phyloP scores from a whole-genome alignment of 2,113 vertebrate species.

The Puntigrus tetrazona region DNA sequence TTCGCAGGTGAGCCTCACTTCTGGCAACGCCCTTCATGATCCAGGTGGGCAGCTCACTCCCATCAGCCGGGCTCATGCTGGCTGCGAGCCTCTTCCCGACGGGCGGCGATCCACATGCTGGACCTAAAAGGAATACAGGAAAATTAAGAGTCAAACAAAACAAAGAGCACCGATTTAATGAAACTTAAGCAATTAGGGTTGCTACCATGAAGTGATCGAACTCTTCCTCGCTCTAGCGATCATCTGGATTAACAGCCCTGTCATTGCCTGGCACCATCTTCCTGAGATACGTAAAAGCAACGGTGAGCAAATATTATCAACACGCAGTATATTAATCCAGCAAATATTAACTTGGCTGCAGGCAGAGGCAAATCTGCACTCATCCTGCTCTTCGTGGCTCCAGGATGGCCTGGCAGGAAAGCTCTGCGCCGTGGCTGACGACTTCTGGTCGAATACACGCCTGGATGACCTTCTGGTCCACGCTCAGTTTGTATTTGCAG shows the following conservation, averaged over 20 bases:
- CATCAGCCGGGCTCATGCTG: constrained; percentile 93
- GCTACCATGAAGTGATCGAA: constrained; percentile 96
- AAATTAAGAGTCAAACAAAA: neutral
- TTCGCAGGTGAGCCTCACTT: constrained; percentile 93
- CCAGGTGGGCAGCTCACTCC: constrained; percentile 91
- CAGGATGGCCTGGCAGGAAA: constrained; percentile 94
- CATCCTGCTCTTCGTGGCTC: constrained; percentile 98
- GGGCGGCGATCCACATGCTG: constrained; percentile 96
- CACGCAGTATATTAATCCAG: too few relatives aligned
- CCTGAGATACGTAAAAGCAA: constrained; percentile 68
- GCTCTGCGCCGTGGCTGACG: constrained; percentile 91
- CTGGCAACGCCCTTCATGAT: constrained; percentile 95
- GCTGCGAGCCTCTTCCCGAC: constrained; percentile 93
- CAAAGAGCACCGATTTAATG: neutral
- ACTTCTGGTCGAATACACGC: constrained; percentile 99
- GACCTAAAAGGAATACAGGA: neutral
- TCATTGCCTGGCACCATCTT: constrained; percentile 96
- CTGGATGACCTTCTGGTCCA: constrained; percentile 98
- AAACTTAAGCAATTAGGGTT: too few relatives aligned
- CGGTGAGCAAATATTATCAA: too few relatives aligned
- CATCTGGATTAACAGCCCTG: constrained; percentile 97
- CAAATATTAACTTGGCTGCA: neutral
- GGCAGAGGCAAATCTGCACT: constrained; percentile 71
- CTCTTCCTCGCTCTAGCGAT: constrained; percentile 96
- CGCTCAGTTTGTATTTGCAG: constrained; percentile 98